A percentile compares a stretch with the other conserved stretches of the same genome.
Evolutionary conservation across 1,140 invertebrate species (phyloP).

Genomic region (Drosophila novamexicana): DNA sequence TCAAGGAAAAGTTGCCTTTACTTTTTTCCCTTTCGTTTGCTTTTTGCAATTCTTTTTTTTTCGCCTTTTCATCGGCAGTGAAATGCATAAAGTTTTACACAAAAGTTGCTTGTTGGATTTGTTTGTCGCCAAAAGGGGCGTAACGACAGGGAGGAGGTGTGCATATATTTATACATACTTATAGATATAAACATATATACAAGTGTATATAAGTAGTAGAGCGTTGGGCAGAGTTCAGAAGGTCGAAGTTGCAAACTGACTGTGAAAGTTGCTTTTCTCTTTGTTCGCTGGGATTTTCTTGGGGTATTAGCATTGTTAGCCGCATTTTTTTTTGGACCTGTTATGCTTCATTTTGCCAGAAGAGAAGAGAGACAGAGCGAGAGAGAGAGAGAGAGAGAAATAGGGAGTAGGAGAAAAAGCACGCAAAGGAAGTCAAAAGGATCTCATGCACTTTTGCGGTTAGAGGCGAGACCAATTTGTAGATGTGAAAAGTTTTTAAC

Average conservation of each 20-base stretch:
- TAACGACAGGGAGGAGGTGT: constrained; percentile 6
- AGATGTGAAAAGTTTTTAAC: constrained; percentile 79
- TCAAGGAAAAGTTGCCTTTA: constrained; percentile 64
- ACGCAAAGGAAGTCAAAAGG: constrained; percentile 21
- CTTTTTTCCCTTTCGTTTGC: constrained; percentile 22
- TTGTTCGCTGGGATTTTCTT: constrained; percentile 71
- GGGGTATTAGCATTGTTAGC: constrained; percentile 78
- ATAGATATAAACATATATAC: constrained; percentile 1
- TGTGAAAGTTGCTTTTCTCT: constrained; percentile 66
- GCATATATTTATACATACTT: not conserved
- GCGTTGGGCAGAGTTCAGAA: constrained; percentile 14
- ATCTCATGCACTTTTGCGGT: constrained; percentile 62
- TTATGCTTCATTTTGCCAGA: constrained; percentile 73
- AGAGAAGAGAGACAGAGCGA: constrained; percentile 22
- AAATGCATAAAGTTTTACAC: constrained; percentile 79
- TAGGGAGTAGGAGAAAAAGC: constrained; percentile 8
- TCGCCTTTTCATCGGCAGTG: constrained; percentile 66
- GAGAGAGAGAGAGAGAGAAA: not conserved
- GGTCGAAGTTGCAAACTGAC: constrained; percentile 50
- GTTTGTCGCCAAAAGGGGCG: constrained; percentile 74
- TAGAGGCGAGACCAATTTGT: constrained; percentile 82
- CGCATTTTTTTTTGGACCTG: constrained; percentile 55
- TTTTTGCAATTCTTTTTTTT: constrained; percentile 48
- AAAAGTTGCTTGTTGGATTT: constrained; percentile 80
- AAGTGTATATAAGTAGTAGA: constrained; percentile 1